Base-by-base conservation (phyloP, 1,140 invertebrate genomes). In the Mactra quadrangularis region DNA sequence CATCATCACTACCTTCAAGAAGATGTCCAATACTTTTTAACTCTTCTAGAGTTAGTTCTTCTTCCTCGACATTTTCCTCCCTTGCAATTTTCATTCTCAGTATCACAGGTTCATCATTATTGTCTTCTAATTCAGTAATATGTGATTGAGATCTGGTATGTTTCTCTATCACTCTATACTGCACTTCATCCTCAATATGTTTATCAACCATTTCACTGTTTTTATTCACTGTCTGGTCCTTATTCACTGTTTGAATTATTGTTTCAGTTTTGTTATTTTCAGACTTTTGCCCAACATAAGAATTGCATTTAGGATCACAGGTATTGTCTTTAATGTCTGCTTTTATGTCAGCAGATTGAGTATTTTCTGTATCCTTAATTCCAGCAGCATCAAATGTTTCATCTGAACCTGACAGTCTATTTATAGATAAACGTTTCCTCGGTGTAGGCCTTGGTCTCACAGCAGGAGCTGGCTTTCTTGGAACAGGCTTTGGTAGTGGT, bases 341-440 rank as follows among this genome's bases (percentile, higher is more conserved):
- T 19, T 6, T 19, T 22, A 15, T 31, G 3, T 35, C 2, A 35
- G 25, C 3, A 33, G 15, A 15, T 31, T 35, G 60, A 13, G 22
- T 27, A 57, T 57, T 29, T 19, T 15, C 15, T 7, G 6, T 41
- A 41, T 41, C 38, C 6, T 15, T 15, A 15, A 6, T 41, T 7
- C 6, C 38, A 7, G 15, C 15, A 41, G 15, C 52, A 9, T 62
- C 29, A 62, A 82, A 33, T 22, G 57, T 74, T 33, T 64, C 70
- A 35, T 74, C 70, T 0, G 59, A 25, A 29, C 59, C 55, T 33
- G 79, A 82, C 35, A 62, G 33, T 35, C 70, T 82, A 47, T 75
- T 74, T 52, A 74, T 17, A 13, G 79, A 82, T 29, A 71, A 52
- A 50, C 78, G 59, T 45, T 74, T 82, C 31, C 70, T 71, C n/a